Percentiles rank a stretch among this genome's conserved stretches.
Evolutionary conservation across 92 coral and sea anemone species (phyloP).

Genomic region (Phenganax subtilis): DNA sequence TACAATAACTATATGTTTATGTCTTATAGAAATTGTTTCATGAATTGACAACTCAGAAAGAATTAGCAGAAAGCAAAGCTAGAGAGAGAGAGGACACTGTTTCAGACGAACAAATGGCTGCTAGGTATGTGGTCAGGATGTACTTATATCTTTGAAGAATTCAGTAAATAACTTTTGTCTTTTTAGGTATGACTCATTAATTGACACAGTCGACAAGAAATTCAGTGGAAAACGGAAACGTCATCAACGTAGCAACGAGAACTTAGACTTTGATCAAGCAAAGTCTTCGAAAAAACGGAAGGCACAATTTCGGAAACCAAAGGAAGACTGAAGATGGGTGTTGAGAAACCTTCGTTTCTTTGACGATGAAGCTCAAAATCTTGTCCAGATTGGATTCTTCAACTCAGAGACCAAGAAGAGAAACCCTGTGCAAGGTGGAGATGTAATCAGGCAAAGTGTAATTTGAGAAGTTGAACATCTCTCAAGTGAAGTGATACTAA

Average conservation of each 20-base stretch:
- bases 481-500: too few species aligned
- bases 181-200: conserved; percentile 72
- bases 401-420: too few species aligned
- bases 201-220: conserved; percentile 82
- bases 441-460: too few species aligned
- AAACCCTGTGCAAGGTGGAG: too few species aligned
- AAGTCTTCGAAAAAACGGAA: conserved; percentile 52
- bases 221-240: conserved; percentile 70
- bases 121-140: conserved; percentile 53
- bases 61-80: conserved; percentile 57
- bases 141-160: background rate
- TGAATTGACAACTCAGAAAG: conserved; percentile 71
- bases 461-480: too few species aligned
- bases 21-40: conserved; percentile 68
- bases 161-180: background rate
- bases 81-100: conserved; percentile 76
- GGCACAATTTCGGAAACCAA: conserved; percentile 61
- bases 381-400: too few species aligned
- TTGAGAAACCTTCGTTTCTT: too few species aligned
- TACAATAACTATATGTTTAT: conserved; percentile 3
- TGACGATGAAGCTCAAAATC: too few species aligned
- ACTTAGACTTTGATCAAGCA: conserved; percentile 34
- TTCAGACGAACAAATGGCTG: conserved; percentile 95
- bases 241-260: conserved; percentile 26
- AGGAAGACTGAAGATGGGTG: conserved; percentile 39